A percentile compares a stretch with the other conserved stretches of the same genome.
phyloP scores from a whole-genome alignment of 2,888 invertebrate genomes.

The Tenodera sinensis region DNA sequence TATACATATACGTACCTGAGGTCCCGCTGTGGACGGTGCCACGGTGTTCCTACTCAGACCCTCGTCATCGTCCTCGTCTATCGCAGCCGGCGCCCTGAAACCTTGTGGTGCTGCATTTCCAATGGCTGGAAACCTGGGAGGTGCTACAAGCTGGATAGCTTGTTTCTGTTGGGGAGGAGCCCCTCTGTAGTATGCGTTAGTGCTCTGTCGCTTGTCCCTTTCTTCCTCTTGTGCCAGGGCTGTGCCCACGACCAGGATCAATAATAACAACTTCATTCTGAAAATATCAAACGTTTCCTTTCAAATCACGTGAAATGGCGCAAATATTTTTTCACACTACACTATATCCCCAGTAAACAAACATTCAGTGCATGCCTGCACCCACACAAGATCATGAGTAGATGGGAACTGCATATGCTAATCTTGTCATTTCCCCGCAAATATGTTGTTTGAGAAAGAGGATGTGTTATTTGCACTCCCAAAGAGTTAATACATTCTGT shows the following conservation, averaged over 20 bases:
- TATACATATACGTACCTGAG: not conserved
- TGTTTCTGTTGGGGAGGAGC: slow-evolving; percentile 17
- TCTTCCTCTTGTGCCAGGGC: slow-evolving; percentile 27
- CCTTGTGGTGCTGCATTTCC: slow-evolving; percentile 34
- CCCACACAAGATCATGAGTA: too few species aligned
- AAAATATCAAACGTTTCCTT: not conserved
- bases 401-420: too few species aligned
- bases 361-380: too few species aligned
- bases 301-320: too few species aligned
- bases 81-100: slow-evolving; percentile 36
- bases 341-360: too few species aligned
- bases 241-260: not conserved
- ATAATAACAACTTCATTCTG: not conserved
- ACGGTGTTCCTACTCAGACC: slow-evolving; percentile 29
- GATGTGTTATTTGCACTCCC: too few species aligned
- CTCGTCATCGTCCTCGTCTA: slow-evolving; percentile 37
- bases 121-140: slow-evolving; percentile 14
- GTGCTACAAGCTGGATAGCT: not conserved
- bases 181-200: slow-evolving; percentile 33
- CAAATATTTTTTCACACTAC: too few species aligned
- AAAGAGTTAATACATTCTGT: too few species aligned
- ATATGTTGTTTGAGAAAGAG: too few species aligned
- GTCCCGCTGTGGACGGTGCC: slow-evolving; percentile 17
- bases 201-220: slow-evolving; percentile 34
- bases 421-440: too few species aligned